Conservation (phyloP, 2,888 invertebrate species). For the Tricholauxania praeusta region DNA sequence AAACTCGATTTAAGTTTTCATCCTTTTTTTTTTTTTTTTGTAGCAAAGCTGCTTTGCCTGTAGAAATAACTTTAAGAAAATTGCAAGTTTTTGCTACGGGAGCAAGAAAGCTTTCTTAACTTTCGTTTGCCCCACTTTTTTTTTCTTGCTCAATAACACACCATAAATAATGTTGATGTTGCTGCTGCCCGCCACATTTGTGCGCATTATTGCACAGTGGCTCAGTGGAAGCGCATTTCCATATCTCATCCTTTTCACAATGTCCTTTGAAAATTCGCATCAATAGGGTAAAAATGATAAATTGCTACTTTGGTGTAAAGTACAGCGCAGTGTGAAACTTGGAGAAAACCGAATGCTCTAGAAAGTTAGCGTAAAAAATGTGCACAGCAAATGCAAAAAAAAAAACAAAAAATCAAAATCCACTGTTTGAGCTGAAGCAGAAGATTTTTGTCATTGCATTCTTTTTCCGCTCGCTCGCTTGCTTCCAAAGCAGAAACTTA, state of each 20-base stretch:
- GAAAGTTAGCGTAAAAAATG: neutral
- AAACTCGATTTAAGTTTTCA: too few species aligned
- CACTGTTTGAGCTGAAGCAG: constrained; percentile 2
- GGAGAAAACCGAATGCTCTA: neutral
- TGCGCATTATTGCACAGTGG: neutral
- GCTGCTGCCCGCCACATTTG: constrained; percentile 39
- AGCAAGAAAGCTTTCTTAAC: neutral
- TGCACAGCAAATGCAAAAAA: too few species aligned
- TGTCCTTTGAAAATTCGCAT: constrained; percentile 42
- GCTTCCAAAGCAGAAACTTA: too few species aligned
- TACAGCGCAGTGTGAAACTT: neutral
- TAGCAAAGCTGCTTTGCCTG: too few species aligned
- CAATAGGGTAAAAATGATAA: constrained; percentile 61
- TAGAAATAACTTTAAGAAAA: too few species aligned
- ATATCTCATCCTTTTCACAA: neutral
- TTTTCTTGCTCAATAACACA: constrained; percentile 60
- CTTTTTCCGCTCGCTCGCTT: neutral
- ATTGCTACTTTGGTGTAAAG: constrained; percentile 47
- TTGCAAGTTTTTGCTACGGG: too few species aligned
- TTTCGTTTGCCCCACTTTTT: constrained; percentile 12
- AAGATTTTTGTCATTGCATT: constrained; percentile 12
- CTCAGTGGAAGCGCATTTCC: neutral
- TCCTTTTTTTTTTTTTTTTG: too few species aligned
- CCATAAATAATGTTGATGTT: constrained; percentile 62
- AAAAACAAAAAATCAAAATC: too few species aligned